A percentile compares a stretch with the other conserved stretches of the same genome.
Evolutionary conservation across 2,113 vertebrate species (phyloP).

Genomic region (Amphiprion percula): DNA sequence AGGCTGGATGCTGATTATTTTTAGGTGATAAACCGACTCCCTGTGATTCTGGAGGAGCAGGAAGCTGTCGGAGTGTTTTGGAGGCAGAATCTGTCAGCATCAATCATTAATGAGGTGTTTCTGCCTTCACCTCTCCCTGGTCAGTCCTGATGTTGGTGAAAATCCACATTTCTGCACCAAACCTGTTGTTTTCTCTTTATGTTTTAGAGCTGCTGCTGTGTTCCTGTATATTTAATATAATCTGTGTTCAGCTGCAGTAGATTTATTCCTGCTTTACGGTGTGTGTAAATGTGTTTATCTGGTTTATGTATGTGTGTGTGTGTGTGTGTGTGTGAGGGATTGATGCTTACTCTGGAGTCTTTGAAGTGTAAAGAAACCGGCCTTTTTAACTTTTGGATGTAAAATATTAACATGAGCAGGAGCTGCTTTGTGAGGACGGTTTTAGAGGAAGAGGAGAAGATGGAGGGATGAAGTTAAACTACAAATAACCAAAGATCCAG

Average conservation of each 20-base stretch:
- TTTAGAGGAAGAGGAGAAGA: conserved; percentile 25
- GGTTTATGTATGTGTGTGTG: neutral
- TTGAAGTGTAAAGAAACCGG: conserved; percentile 75
- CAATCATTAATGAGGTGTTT: conserved; percentile 70
- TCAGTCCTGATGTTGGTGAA: conserved; percentile 36
- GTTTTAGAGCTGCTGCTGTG: neutral
- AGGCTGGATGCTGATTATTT: neutral
- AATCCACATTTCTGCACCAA: neutral
- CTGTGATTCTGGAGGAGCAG: conserved; percentile 46
- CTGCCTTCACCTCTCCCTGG: conserved; percentile 59
- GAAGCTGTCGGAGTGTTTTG: conserved; percentile 61
- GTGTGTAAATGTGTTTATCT: neutral
- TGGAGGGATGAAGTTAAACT: conserved; percentile 25
- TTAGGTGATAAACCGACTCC: neutral
- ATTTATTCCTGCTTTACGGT: neutral
- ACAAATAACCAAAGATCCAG: conserved; percentile 18
- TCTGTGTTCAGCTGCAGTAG: neutral
- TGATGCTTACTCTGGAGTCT: conserved; percentile 55
- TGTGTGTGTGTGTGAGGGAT: conserved; percentile 23
- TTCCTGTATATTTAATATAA: neutral
- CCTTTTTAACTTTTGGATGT: conserved; percentile 70
- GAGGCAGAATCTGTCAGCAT: conserved; percentile 66
- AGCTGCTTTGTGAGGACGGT: conserved; percentile 47
- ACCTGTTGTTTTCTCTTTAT: neutral
- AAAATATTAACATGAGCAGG: conserved; percentile 74